phyloP scores from a whole-genome alignment of 2,888 invertebrate species.

The Drosophila atroscutellata region DNA sequence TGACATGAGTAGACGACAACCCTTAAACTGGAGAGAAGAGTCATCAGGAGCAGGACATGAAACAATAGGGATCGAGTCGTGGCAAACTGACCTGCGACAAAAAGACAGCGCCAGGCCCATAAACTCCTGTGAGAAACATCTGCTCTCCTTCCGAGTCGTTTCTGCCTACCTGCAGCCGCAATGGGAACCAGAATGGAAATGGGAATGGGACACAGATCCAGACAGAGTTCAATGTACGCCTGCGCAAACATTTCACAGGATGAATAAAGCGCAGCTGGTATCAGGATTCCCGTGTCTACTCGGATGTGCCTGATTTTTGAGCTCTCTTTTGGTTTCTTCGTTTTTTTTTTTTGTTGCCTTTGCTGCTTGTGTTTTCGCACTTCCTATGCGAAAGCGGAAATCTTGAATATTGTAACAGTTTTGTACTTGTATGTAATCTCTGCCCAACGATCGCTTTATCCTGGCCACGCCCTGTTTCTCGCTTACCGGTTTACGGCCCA shows the following conservation, averaged over 20 bases:
- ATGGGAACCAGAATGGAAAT: conserved; percentile 3
- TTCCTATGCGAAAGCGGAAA: conserved; percentile 70
- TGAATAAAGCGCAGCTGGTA: conserved; percentile 59
- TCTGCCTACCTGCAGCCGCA: conserved; percentile 42
- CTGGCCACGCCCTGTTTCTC: conserved; percentile 20
- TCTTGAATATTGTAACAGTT: conserved; percentile 69
- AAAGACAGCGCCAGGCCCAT: conserved; percentile 56
- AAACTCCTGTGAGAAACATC: conserved; percentile 57
- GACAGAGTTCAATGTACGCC: conserved; percentile 76
- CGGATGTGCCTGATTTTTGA: conserved; percentile 67
- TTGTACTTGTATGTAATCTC: conserved; percentile 65
- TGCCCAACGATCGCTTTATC: conserved; percentile 34
- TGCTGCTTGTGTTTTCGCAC: conserved; percentile 54
- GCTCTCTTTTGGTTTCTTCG: conserved; percentile 18
- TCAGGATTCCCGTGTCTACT: conserved; percentile 32
- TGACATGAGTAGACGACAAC: conserved; percentile 59
- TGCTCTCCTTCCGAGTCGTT: conserved; percentile 34
- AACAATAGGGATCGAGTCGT: conserved; percentile 38
- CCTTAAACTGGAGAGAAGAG: conserved; percentile 41
- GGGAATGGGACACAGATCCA: conserved; percentile 29
- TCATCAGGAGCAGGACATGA: conserved; percentile 45
- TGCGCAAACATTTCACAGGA: conserved; percentile 67
- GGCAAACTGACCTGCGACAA: conserved; percentile 78
- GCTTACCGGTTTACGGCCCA: conserved; percentile 60
- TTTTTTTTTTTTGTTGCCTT: conserved; percentile 1